Evolutionary conservation across 2,888 invertebrate genomes (phyloP).

Genomic region (Ecliptopera silaceata): DNA sequence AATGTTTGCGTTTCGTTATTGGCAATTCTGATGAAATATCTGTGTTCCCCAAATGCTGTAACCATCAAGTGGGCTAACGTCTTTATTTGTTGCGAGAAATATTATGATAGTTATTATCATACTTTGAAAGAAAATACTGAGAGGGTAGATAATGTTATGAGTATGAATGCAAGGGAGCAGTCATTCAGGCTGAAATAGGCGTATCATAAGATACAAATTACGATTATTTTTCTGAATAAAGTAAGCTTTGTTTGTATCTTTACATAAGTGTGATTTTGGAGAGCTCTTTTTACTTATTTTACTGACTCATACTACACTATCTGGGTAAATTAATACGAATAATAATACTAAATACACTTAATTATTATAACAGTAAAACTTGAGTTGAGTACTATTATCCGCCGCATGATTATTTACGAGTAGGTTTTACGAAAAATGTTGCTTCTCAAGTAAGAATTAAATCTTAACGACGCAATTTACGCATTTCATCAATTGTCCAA

Average conservation of each 20-base stretch:
- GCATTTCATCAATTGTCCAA: constrained; percentile 22
- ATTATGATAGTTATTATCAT: constrained; percentile 25
- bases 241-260: neutral
- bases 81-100: constrained; percentile 27
- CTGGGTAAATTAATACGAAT: too few relatives aligned
- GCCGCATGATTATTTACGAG: too few relatives aligned
- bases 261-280: neutral
- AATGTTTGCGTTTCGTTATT: constrained; percentile 47
- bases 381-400: too few relatives aligned
- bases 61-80: constrained; percentile 19
- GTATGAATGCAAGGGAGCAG: constrained; percentile 4
- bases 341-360: too few relatives aligned
- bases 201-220: neutral
- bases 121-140: constrained; percentile 12
- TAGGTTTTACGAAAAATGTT: too few relatives aligned
- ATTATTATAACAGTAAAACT: too few relatives aligned
- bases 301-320: too few relatives aligned
- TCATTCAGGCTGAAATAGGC: constrained; percentile 8
- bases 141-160: constrained; percentile 16
- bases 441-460: neutral
- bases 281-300: too few relatives aligned
- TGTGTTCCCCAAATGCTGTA: constrained; percentile 28
- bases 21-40: constrained; percentile 43
- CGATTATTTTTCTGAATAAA: neutral
- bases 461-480: constrained; percentile 15